phyloP scores from a whole-genome alignment of 2,888 invertebrate genomes.

The Lissocephala sabroskyi region DNA sequence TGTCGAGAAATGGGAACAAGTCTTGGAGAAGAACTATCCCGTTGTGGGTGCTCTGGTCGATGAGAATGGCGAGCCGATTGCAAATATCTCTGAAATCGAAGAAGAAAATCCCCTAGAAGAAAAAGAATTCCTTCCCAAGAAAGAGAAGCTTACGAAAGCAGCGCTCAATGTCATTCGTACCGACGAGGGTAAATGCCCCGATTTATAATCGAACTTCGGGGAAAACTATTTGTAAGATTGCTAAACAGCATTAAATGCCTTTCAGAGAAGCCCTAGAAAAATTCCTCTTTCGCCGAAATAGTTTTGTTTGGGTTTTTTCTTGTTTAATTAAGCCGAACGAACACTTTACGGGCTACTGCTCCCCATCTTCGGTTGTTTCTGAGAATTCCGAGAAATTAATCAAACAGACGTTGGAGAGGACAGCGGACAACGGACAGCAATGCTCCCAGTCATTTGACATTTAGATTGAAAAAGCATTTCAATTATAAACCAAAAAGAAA shows the following conservation, averaged over 20 bases:
- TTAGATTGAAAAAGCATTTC: not conserved
- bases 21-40: slow-evolving; percentile 18
- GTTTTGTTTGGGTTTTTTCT: too few relatives aligned
- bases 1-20: slow-evolving; percentile 20
- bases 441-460: not conserved
- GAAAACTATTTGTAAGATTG: not conserved
- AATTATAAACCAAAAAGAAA: not conserved
- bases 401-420: not conserved
- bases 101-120: not conserved
- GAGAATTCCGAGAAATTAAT: not conserved
- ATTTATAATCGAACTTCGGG: not conserved
- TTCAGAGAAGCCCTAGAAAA: too few relatives aligned
- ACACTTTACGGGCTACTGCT: not conserved
- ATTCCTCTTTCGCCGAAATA: too few relatives aligned
- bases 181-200: not conserved
- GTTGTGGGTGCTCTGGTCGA: slow-evolving; percentile 16
- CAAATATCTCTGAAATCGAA: not conserved
- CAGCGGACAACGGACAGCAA: too few relatives aligned
- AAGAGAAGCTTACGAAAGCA: too few relatives aligned
- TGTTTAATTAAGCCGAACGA: too few relatives aligned
- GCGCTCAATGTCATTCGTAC: not conserved
- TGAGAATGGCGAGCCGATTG: not conserved
- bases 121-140: too few relatives aligned
- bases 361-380: not conserved
- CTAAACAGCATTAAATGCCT: too few relatives aligned